Conservation (phyloP, 2,888 invertebrate genomes). For the Pandemis corylana region DNA sequence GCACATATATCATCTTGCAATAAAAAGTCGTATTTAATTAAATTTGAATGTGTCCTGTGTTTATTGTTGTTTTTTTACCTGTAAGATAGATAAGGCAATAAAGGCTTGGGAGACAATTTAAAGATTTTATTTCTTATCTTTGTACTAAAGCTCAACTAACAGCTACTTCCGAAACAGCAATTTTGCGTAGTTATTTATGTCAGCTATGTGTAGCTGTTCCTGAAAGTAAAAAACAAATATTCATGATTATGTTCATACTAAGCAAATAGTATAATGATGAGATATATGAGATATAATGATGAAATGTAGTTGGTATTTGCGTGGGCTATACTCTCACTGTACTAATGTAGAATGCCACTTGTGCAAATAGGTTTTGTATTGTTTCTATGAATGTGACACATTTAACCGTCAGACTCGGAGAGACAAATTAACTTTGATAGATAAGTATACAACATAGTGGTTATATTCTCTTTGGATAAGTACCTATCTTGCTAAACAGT, state of each 20-base stretch:
- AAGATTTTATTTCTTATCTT: slow-evolving; percentile 1
- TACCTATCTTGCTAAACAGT: too few relatives aligned
- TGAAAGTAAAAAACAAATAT: slow-evolving; percentile 64
- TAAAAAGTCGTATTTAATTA: slow-evolving; percentile 74
- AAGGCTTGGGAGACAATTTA: slow-evolving; percentile 2
- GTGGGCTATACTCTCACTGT: slow-evolving; percentile 4
- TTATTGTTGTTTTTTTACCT: slow-evolving; percentile 42
- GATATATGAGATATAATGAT: slow-evolving; percentile 12
- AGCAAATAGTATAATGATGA: background rate
- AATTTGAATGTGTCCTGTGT: slow-evolving; percentile 64
- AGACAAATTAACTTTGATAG: too few relatives aligned
- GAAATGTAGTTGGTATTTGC: slow-evolving; percentile 19
- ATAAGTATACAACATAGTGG: too few relatives aligned
- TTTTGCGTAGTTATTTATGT: slow-evolving; percentile 86
- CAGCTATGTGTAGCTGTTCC: slow-evolving; percentile 89
- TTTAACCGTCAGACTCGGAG: too few relatives aligned
- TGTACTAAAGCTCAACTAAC: slow-evolving; percentile 16
- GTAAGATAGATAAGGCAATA: slow-evolving; percentile 9
- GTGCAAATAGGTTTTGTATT: slow-evolving; percentile 20
- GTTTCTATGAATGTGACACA: slow-evolving; percentile 9
- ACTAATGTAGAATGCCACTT: slow-evolving; percentile 18
- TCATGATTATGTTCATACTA: background rate
- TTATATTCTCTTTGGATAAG: too few relatives aligned
- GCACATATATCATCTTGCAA: slow-evolving; percentile 65
- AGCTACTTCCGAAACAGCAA: slow-evolving; percentile 58